Evolutionary conservation across 2,888 invertebrate genomes (phyloP).

Genomic region (Drosophila robusta): DNA sequence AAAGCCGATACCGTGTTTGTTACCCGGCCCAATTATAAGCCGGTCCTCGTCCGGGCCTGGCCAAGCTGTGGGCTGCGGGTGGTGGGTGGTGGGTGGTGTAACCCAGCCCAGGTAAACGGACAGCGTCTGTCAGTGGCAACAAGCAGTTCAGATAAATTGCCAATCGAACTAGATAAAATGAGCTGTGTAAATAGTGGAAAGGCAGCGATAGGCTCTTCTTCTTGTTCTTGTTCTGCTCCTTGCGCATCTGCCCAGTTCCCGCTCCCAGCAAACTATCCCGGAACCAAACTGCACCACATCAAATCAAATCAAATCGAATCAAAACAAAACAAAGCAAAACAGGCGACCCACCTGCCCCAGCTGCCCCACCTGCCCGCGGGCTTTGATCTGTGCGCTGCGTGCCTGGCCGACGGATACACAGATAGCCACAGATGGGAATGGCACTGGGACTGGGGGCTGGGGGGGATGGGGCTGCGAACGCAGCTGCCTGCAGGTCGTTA

Average conservation of each 20-base stretch:
- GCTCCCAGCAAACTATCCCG: conserved; percentile 21
- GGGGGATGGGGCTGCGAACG: conserved; percentile 6
- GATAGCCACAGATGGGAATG: conserved; percentile 15
- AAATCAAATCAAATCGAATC: conserved; percentile 48
- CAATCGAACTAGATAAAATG: conserved; percentile 80
- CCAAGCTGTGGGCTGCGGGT: neutral
- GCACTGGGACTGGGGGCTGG: conserved; percentile 15
- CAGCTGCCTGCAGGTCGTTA: conserved; percentile 66
- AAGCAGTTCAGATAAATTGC: conserved; percentile 73
- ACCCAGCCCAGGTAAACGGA: conserved; percentile 23
- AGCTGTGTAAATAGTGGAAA: conserved; percentile 76
- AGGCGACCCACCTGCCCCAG: conserved; percentile 12
- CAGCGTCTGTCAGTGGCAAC: conserved; percentile 30
- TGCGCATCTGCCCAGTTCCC: too few species aligned
- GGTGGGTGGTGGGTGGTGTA: neutral
- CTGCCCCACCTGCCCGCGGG: conserved; percentile 8
- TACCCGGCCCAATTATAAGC: conserved; percentile 63
- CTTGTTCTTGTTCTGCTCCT: neutral
- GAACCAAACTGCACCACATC: conserved; percentile 33
- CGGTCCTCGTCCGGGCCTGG: conserved; percentile 1
- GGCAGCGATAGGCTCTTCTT: conserved; percentile 61
- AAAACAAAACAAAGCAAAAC: conserved; percentile 34
- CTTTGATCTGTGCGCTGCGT: conserved; percentile 65
- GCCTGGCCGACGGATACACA: conserved; percentile 53
- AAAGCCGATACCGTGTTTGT: conserved; percentile 69